These are phyloP conservation scores for Meta bourneti DNA, from an alignment of 2,888 invertebrate genomes.

Conservation along the genomic window DNA sequence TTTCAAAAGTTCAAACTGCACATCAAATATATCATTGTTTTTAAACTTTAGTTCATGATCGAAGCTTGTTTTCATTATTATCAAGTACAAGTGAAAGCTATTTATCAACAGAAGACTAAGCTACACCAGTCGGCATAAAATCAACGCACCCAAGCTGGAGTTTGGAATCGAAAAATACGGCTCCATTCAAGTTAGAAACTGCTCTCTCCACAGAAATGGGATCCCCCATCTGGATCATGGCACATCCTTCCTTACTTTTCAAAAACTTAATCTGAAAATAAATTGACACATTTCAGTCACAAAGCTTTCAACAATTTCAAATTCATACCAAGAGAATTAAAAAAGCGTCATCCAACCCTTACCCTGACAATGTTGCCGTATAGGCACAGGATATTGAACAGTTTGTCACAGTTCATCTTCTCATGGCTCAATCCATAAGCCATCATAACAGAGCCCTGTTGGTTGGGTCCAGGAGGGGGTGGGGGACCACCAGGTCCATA, in stretches of 20 bases:
- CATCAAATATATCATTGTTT: too few relatives aligned
- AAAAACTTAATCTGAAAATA: constrained; percentile 91
- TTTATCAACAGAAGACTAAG: too few relatives aligned
- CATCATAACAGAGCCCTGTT: constrained; percentile 96
- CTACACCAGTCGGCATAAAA: too few relatives aligned
- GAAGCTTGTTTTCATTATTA: too few relatives aligned
- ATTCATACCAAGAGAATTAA: not conserved
- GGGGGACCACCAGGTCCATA: constrained; percentile 75
- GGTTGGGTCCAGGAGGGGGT: constrained; percentile 80
- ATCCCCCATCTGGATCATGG: constrained; percentile 99
- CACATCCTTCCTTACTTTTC: constrained; percentile 98
- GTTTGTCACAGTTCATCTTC: constrained; percentile 95
- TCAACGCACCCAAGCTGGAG: constrained; percentile 85
- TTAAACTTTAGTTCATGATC: too few relatives aligned
- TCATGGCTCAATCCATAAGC: constrained; percentile 97
- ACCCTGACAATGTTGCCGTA: constrained; percentile 99
- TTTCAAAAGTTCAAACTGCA: too few relatives aligned
- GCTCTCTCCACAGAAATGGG: constrained; percentile 95
- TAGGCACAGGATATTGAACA: constrained; percentile 98
- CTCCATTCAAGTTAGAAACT: constrained; percentile 96
- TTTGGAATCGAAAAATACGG: constrained; percentile 89
- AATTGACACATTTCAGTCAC: not conserved
- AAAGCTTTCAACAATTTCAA: too few relatives aligned
- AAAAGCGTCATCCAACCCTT: constrained; percentile 79
- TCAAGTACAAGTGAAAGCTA: too few relatives aligned